phyloP scores from a whole-genome alignment of 2,113 vertebrate species.

The Entomyzon cyanotis region DNA sequence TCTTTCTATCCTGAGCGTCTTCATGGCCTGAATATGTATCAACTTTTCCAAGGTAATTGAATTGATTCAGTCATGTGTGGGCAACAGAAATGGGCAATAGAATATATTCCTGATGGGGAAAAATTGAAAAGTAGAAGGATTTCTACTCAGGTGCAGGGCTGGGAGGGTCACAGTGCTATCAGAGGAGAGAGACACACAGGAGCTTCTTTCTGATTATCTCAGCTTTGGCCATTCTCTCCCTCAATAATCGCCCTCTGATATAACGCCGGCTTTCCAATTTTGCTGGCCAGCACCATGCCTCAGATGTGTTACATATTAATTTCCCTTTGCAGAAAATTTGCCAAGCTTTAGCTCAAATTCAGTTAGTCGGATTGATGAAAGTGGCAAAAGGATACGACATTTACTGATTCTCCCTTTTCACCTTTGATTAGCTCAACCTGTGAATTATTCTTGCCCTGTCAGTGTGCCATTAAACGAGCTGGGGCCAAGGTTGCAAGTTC shows the following conservation, averaged over 20 bases:
- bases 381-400: constrained; percentile 95
- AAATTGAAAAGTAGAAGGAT: constrained; percentile 84
- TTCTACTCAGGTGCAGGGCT: constrained; percentile 61
- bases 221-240: constrained; percentile 83
- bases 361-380: constrained; percentile 99
- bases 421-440: constrained; percentile 97
- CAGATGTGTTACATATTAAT: constrained; percentile 99
- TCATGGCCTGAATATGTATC: constrained; percentile 95
- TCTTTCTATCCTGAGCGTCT: constrained; percentile 72
- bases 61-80: constrained; percentile 94
- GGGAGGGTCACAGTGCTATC: constrained; percentile 74
- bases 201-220: constrained; percentile 91
- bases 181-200: constrained; percentile 79
- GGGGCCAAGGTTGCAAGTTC: constrained; percentile 70
- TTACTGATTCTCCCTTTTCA: constrained; percentile 98
- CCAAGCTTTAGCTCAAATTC: constrained; percentile 90
- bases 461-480: constrained; percentile 82
- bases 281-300: constrained; percentile 75
- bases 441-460: constrained; percentile 87
- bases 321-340: constrained; percentile 91
- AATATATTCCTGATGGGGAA: constrained; percentile 86
- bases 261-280: constrained; percentile 86
- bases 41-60: constrained; percentile 91
- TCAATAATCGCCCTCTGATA: constrained; percentile 83
- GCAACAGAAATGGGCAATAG: constrained; percentile 87